A percentile compares a stretch with the other conserved stretches of the same genome.
phyloP scores from a whole-genome alignment of 2,888 invertebrate genomes.

The Rhamphomyia laevipes region DNA sequence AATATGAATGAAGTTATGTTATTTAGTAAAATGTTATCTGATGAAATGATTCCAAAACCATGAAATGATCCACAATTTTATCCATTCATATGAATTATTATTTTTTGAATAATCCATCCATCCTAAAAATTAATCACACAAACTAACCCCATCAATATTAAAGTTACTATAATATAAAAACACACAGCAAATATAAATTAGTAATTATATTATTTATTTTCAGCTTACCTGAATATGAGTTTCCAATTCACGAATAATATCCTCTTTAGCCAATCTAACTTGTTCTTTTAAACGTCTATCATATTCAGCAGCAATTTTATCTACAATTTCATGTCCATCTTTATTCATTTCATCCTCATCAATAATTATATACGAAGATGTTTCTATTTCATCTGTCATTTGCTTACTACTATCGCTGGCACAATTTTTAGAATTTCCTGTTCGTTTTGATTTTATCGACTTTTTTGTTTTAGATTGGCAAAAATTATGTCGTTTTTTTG shows the following conservation, averaged over 20 bases:
- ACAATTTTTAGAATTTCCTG: not conserved
- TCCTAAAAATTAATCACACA: not conserved
- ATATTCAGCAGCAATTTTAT: slow-evolving; percentile 38
- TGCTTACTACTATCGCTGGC: slow-evolving; percentile 1
- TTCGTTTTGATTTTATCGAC: too few relatives aligned
- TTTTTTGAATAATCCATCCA: not conserved
- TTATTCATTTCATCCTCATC: slow-evolving; percentile 34
- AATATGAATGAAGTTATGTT: too few relatives aligned
- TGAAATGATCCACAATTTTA: not conserved
- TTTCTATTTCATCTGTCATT: slow-evolving; percentile 11
- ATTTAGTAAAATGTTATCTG: too few relatives aligned
- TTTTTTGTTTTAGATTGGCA: too few relatives aligned
- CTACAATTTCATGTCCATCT: slow-evolving; percentile 34
- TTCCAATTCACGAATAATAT: slow-evolving; percentile 56
- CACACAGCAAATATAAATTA: not conserved
- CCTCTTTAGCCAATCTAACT: slow-evolving; percentile 50
- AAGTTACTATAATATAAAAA: not conserved
- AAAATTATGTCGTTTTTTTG: not conserved
- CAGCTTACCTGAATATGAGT: slow-evolving; percentile 59
- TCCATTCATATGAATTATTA: not conserved
- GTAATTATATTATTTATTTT: too few relatives aligned
- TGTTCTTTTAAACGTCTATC: slow-evolving; percentile 48
- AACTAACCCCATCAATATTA: not conserved
- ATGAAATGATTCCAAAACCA: not conserved
- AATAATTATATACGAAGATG: slow-evolving; percentile 29